A percentile compares a stretch with the other conserved stretches of the same genome.
Conservation (phyloP, 2,888 invertebrate species). For the Harpalus rubripes region DNA sequence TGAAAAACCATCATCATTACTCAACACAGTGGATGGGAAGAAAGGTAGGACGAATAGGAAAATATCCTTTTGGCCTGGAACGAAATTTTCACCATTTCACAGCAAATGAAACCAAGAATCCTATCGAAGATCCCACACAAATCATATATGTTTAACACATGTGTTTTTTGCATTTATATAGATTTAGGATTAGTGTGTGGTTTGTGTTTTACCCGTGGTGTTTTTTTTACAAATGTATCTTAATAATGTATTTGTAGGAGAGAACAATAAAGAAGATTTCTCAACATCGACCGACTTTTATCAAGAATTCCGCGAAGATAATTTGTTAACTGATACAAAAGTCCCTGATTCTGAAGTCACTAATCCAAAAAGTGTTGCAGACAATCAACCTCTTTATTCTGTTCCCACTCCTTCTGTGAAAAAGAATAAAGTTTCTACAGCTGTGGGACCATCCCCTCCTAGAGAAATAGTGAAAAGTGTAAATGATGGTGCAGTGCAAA, state of each 20-base stretch:
- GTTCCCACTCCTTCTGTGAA: constrained; percentile 46
- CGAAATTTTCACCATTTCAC: constrained; percentile 79
- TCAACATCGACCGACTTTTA: constrained; percentile 63
- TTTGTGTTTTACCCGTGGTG: constrained; percentile 45
- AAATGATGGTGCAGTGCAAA: constrained; percentile 67
- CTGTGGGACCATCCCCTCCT: constrained; percentile 83
- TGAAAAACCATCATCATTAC: constrained; percentile 67
- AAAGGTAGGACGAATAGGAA: constrained; percentile 87
- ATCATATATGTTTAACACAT: constrained; percentile 48
- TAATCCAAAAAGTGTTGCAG: constrained; percentile 64
- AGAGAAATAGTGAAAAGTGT: constrained; percentile 75
- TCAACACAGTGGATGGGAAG: constrained; percentile 72
- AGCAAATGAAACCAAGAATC: constrained; percentile 63
- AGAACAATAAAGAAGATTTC: constrained; percentile 64
- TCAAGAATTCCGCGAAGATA: constrained; percentile 55
- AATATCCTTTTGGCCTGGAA: constrained; percentile 87
- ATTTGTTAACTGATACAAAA: constrained; percentile 34
- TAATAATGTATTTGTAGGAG: constrained; percentile 65
- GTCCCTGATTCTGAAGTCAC: constrained; percentile 48
- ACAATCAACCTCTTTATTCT: constrained; percentile 60
- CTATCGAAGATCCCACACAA: constrained; percentile 46
- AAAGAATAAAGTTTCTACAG: constrained; percentile 79
- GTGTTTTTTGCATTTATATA: constrained; percentile 60
- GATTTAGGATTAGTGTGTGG: constrained; percentile 43
- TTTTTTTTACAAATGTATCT: constrained; percentile 51